phyloP scores from a whole-genome alignment of 2,113 vertebrate genomes.

The Paratilapia polleni region DNA sequence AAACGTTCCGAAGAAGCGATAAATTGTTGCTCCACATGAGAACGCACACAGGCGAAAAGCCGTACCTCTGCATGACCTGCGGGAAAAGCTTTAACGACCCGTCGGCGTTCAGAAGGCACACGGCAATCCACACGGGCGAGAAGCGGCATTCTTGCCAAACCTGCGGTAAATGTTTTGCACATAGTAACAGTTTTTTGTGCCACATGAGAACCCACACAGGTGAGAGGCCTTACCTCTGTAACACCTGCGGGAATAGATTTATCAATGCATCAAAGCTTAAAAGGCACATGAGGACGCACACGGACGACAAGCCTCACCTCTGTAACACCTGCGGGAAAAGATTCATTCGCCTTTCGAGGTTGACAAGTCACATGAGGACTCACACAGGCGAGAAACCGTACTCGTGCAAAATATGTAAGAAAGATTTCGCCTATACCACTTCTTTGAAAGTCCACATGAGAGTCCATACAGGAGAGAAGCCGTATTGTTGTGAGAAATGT shows the following conservation, averaged over 20 bases:
- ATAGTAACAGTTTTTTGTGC: neutral
- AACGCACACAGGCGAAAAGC: slow-evolving; percentile 1
- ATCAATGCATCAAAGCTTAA: neutral
- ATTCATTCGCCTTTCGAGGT: neutral
- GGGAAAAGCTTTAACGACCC: neutral
- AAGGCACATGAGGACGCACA: neutral
- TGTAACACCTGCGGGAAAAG: neutral
- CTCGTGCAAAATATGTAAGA: neutral
- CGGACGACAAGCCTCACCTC: neutral
- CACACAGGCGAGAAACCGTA: slow-evolving; percentile 7
- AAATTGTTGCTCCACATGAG: slow-evolving; percentile 6
- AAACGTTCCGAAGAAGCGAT: neutral
- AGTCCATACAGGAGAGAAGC: neutral
- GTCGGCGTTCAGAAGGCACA: neutral
- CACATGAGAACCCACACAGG: neutral
- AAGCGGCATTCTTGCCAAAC: neutral
- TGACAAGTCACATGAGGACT: neutral
- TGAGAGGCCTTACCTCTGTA: slow-evolving; percentile 3
- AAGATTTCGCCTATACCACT: neutral
- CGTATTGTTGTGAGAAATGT: neutral
- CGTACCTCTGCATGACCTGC: neutral
- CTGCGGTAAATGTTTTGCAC: neutral
- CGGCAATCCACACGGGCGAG: neutral
- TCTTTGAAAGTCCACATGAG: slow-evolving; percentile 5
- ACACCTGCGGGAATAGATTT: neutral